These are phyloP conservation scores for Apamea anceps DNA, from an alignment of 2,888 invertebrate genomes.

Conservation along the genomic window DNA sequence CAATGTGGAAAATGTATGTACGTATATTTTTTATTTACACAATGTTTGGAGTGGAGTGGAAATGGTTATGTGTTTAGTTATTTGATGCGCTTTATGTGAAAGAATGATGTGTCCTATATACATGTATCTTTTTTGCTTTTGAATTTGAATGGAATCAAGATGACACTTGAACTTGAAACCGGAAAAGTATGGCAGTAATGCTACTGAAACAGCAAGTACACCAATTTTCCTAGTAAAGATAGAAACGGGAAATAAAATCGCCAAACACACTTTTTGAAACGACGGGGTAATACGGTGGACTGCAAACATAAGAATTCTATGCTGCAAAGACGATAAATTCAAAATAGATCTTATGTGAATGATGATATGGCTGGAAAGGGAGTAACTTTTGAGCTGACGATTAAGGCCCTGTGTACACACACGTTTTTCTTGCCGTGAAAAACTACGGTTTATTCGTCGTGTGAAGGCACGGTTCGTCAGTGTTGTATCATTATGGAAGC, in stretches of 20 bases:
- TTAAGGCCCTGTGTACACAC: no score
- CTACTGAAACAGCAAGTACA: background rate
- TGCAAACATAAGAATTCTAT: background rate
- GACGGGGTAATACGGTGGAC: background rate
- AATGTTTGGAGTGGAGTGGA: constrained; percentile 19
- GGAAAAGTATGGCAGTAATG: background rate
- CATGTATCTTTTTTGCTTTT: background rate
- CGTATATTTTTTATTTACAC: constrained; percentile 14
- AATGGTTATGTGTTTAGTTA: constrained; percentile 37
- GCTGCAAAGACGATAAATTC: background rate
- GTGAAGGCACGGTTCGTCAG: no score
- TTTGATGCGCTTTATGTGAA: constrained; percentile 9
- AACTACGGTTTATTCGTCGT: no score
- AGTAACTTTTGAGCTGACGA: background rate
- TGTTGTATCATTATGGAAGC: no score
- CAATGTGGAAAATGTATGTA: constrained; percentile 15
- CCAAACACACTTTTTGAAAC: background rate
- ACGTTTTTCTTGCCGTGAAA: no score
- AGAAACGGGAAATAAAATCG: background rate
- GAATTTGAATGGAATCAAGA: background rate
- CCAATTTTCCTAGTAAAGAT: background rate
- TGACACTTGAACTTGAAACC: background rate
- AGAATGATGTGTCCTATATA: background rate
- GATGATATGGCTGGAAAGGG: background rate
- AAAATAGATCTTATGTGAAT: no score